Conservation (phyloP, 2,888 invertebrate genomes). For the Podabrus alpinus region DNA sequence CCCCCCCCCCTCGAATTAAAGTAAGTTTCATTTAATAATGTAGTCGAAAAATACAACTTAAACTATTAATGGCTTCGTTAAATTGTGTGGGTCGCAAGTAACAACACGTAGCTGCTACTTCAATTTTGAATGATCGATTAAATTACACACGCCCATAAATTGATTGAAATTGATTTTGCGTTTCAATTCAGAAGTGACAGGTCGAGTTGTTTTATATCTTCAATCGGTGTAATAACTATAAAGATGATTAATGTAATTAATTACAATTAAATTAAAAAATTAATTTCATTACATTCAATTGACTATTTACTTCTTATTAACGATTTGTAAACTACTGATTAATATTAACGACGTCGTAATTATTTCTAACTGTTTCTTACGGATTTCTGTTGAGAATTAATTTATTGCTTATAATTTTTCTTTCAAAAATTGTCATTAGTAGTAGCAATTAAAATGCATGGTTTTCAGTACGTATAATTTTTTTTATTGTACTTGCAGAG, state of each 20-base stretch:
- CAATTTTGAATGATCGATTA: not conserved
- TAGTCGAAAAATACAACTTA: too few species aligned
- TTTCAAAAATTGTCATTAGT: not conserved
- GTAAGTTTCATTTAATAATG: too few species aligned
- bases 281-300: not conserved
- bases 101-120: not conserved
- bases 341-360: not conserved
- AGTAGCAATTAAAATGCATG: not conserved
- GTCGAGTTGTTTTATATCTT: not conserved
- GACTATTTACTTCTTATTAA: not conserved
- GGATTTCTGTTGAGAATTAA: not conserved
- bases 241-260: not conserved
- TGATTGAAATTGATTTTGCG: not conserved
- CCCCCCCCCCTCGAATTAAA: too few species aligned
- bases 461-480: not conserved
- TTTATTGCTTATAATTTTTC: not conserved
- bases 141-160: not conserved
- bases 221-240: not conserved
- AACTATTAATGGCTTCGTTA: too few species aligned
- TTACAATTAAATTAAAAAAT: not conserved
- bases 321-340: not conserved
- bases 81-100: not conserved
- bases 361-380: not conserved
- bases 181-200: too few species aligned
- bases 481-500: not conserved